Base-by-base conservation (phyloP, 1,140 invertebrate genomes). In the Gonioctena quinquepunctata region DNA sequence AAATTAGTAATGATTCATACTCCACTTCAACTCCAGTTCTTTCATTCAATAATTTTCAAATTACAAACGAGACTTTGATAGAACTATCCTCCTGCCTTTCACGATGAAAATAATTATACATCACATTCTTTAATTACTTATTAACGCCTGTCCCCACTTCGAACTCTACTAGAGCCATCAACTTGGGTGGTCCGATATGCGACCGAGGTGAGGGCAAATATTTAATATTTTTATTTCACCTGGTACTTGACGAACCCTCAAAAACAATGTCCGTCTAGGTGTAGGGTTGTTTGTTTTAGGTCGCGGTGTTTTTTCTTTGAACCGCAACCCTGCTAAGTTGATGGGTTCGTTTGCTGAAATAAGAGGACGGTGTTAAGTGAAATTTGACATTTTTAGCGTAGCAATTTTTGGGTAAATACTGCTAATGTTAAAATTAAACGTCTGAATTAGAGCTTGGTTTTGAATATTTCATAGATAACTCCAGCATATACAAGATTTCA, bases 181-280 rank as follows among this genome's bases (percentile, higher is more conserved):
- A 54, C 18, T 49, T 74, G 74, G 74, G 74, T 76, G 74, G 74
- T 76, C 74, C 68, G 11, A 26, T 21, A 52, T 33, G 28, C 26
- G 11, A 28, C 25, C 19, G 42, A 64, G 72, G 72, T 66, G 66
- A 63, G 67, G 33, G 50, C 70, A 69, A 76, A 76, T 76, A 76
- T 76, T 76, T 76, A 63, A 76, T 68, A 71, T 74, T 76, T 76
- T 76, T 66, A 76, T 76, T 76, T 74, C 74, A 76, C 74, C 74
- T 76, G 74, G 74, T 74, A 72, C 74, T 76, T 74, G 69, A 76
- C 52, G 61, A 76, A 74, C 71, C 74, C 72, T 27, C 63, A 74
- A 76, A 76, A 72, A 76, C 74, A 76, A 76, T 73, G 66, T 68
- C 54, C 74, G 71, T 71, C 71, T 73, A 73, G 74, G 74, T 66